Percentiles rank a stretch among this genome's conserved stretches.
These are phyloP conservation scores for Zele albiditarsus DNA, from an alignment of 2,888 invertebrate species.

Conservation along the genomic window DNA sequence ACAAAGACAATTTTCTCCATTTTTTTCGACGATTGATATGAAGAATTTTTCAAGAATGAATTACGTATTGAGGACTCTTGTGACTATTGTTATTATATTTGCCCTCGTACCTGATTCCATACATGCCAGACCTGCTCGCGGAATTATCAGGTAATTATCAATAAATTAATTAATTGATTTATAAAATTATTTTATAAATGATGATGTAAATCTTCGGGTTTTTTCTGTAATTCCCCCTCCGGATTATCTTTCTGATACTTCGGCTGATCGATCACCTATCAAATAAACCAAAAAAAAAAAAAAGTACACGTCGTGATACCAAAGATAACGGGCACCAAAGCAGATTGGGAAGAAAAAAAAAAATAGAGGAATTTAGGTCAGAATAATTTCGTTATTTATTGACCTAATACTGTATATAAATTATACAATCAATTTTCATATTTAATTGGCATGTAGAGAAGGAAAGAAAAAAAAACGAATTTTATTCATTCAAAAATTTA, in stretches of 20 bases:
- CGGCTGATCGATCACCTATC: background rate
- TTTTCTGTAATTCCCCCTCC: background rate
- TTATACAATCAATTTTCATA: background rate
- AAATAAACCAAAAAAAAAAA: background rate
- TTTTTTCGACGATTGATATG: slow-evolving; percentile 16
- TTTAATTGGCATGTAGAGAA: no score
- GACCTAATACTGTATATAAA: background rate
- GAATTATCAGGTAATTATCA: slow-evolving; percentile 55
- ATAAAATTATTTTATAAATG: background rate
- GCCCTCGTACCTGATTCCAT: slow-evolving; percentile 53
- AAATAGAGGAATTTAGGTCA: background rate
- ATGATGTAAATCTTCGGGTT: background rate
- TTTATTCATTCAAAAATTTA: no score
- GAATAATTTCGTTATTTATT: background rate
- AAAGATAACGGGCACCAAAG: background rate
- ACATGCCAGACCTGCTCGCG: slow-evolving; percentile 57
- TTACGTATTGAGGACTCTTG: slow-evolving; percentile 41
- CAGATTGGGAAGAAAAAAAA: background rate
- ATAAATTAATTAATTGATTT: background rate
- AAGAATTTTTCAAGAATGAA: slow-evolving; percentile 36
- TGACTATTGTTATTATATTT: slow-evolving; percentile 51
- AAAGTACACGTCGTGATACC: background rate
- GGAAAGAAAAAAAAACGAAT: no score
- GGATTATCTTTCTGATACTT: background rate
- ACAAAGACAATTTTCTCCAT: background rate